A percentile compares a stretch with the other conserved stretches of the same genome.
These are phyloP conservation scores for Cnemophilus loriae DNA, from an alignment of 2,113 vertebrate genomes.

Conservation along the genomic window DNA sequence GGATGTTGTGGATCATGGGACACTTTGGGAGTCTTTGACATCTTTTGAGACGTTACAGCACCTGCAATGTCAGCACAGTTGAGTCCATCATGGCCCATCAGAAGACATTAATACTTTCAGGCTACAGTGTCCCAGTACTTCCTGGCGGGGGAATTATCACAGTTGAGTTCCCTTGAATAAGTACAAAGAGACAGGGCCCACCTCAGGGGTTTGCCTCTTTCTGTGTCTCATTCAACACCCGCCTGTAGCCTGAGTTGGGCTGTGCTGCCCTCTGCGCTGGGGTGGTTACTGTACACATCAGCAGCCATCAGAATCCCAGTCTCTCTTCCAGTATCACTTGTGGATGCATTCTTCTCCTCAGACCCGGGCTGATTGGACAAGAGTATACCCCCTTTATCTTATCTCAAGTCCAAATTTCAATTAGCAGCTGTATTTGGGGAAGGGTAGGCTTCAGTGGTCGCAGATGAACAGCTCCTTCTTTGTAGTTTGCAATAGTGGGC, in stretches of 20 bases:
- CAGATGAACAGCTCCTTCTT: neutral
- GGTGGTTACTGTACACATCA: neutral
- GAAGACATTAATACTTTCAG: neutral
- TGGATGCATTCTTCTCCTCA: neutral
- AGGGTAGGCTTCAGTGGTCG: neutral
- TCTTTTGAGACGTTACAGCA: neutral
- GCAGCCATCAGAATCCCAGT: neutral
- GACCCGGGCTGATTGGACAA: neutral
- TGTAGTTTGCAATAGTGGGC: neutral
- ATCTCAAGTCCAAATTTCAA: neutral
- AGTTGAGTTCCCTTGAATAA: neutral
- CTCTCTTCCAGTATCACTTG: neutral
- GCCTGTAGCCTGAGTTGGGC: neutral
- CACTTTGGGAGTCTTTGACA: neutral
- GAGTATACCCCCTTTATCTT: too few relatives aligned
- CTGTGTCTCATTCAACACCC: neutral
- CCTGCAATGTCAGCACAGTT: neutral
- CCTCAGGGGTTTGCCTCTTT: neutral
- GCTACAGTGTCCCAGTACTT: neutral
- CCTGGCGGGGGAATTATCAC: neutral
- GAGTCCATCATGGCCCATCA: neutral
- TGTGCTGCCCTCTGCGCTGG: accelerated
- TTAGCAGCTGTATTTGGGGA: neutral
- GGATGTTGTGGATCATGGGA: neutral
- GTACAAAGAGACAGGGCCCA: neutral